These are phyloP conservation scores for Rotaria sp. DNA, from an alignment of 2,888 invertebrate genomes.

Conservation along the genomic window DNA sequence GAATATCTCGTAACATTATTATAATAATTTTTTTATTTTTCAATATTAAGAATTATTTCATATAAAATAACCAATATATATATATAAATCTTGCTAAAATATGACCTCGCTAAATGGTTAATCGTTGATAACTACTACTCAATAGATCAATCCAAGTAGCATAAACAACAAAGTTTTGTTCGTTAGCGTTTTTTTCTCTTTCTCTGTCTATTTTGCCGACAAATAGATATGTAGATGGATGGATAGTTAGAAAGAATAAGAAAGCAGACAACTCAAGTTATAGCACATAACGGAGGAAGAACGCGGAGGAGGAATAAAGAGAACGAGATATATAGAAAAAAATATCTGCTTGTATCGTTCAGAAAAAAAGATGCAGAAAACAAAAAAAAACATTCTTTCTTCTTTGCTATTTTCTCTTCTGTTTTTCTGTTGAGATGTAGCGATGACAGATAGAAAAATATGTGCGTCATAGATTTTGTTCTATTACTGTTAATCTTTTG, in stretches of 20 bases:
- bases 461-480: neutral
- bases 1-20: slow-evolving; percentile 1
- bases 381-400: neutral
- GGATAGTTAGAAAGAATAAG: neutral
- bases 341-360: neutral
- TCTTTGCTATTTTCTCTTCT: neutral
- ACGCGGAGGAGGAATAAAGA: neutral
- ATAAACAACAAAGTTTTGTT: neutral
- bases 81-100: neutral
- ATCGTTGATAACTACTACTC: neutral
- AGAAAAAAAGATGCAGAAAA: neutral
- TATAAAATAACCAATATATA: neutral
- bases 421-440: neutral
- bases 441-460: neutral
- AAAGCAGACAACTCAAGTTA: neutral
- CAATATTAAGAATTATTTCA: neutral
- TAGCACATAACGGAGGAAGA: neutral
- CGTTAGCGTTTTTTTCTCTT: neutral
- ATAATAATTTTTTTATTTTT: neutral
- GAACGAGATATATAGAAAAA: neutral
- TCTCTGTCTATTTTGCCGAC: neutral
- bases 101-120: neutral
- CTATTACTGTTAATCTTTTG: neutral
- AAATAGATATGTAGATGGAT: neutral
- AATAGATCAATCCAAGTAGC: neutral